A percentile compares a stretch with the other conserved stretches of the same genome.
phyloP scores from a whole-genome alignment of 1,140 invertebrate species.

The Fopius arisanus region DNA sequence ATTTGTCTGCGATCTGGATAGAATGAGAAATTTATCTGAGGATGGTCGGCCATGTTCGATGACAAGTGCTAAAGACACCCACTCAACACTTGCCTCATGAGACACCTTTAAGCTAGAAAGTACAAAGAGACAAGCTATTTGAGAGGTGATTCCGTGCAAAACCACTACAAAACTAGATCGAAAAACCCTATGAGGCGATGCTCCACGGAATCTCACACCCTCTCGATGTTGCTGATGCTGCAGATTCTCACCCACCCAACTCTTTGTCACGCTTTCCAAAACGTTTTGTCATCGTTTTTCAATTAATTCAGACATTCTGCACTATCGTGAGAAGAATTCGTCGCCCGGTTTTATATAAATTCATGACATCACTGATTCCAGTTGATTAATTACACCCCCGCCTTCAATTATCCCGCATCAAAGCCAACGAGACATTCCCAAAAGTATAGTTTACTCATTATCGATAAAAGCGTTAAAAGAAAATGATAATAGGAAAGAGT shows the following conservation, averaged over 20 bases:
- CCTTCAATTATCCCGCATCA: background rate
- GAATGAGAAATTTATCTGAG: no score
- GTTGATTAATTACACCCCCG: background rate
- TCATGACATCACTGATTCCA: background rate
- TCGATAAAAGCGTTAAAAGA: background rate
- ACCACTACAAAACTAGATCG: conserved; percentile 8
- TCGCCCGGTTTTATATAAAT: background rate
- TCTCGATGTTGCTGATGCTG: background rate
- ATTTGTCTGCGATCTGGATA: no score
- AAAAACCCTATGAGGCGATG: background rate
- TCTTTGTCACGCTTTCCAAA: background rate
- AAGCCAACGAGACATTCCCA: background rate
- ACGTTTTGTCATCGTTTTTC: conserved; percentile 15
- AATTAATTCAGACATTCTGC: conserved; percentile 1
- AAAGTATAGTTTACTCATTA: background rate
- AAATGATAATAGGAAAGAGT: background rate
- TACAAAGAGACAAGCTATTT: background rate
- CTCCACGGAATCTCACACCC: background rate
- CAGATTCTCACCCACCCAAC: background rate
- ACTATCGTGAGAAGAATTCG: background rate
- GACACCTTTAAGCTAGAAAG: background rate
- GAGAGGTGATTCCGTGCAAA: conserved; percentile 1
- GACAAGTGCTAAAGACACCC: conserved; percentile 47
- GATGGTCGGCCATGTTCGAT: conserved; percentile 44
- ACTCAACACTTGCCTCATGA: conserved; percentile 10